Evolutionary conservation across 2,113 vertebrate species (phyloP).

Genomic region (Chloropsis cyanopogon): DNA sequence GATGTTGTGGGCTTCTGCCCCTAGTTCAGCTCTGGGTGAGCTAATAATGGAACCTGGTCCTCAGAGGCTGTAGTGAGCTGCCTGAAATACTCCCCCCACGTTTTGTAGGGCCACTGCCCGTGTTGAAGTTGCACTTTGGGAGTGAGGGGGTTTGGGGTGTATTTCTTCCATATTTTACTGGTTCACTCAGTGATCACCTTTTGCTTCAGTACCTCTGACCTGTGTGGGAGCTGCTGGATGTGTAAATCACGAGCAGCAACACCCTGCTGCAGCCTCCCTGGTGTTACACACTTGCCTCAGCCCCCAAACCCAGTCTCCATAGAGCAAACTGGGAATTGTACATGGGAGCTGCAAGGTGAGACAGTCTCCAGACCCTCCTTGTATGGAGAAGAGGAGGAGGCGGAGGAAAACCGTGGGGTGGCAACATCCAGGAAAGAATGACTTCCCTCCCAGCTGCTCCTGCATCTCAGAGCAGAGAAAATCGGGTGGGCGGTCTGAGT

Average conservation of each 20-base stretch:
- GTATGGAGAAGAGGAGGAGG: not conserved
- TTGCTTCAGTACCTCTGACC: not conserved
- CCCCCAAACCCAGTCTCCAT: not conserved
- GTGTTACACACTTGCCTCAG: no score
- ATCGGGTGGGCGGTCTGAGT: accelerated
- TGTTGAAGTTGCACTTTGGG: not conserved
- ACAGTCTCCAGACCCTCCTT: not conserved
- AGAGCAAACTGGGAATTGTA: not conserved
- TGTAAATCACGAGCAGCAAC: not conserved
- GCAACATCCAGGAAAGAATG: not conserved
- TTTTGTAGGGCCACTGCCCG: accelerated
- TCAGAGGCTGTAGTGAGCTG: not conserved
- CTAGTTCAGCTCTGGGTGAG: not conserved
- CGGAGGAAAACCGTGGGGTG: not conserved
- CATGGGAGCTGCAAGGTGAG: accelerated
- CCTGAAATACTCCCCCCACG: not conserved
- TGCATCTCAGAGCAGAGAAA: not conserved
- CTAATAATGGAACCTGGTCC: not conserved
- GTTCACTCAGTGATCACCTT: not conserved
- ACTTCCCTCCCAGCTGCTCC: not conserved
- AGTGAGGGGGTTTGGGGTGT: not conserved
- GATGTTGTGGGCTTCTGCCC: not conserved
- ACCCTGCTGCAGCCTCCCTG: not conserved
- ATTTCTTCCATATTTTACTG: not conserved
- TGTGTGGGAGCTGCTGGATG: not conserved